Conservation (phyloP, 2,113 vertebrate genomes). For the Malaclemys terrapin region DNA sequence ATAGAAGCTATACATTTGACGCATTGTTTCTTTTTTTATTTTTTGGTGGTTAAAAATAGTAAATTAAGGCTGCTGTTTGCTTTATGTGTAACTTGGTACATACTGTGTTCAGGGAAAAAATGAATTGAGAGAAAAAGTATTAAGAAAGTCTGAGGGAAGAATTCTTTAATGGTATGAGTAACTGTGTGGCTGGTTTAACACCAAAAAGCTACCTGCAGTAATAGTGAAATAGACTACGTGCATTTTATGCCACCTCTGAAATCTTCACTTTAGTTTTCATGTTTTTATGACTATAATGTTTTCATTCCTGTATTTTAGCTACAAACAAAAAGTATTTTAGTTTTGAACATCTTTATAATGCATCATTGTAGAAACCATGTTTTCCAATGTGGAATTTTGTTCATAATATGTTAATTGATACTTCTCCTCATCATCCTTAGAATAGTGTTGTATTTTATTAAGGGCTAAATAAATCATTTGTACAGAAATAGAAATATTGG, state of each 20-base stretch:
- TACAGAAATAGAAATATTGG: slow-evolving; percentile 23
- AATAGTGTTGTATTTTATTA: not conserved
- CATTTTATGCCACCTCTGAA: not conserved
- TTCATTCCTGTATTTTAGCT: no score
- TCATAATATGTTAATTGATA: not conserved
- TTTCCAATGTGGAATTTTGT: not conserved
- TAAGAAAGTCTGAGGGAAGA: slow-evolving; percentile 3
- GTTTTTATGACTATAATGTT: not conserved
- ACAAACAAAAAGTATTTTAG: not conserved
- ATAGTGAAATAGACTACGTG: not conserved
- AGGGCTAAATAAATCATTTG: slow-evolving; percentile 32
- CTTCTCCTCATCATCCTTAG: not conserved
- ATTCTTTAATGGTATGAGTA: not conserved
- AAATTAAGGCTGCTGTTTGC: no score
- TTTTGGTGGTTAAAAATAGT: no score
- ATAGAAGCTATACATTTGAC: no score
- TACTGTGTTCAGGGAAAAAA: not conserved
- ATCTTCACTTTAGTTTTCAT: not conserved
- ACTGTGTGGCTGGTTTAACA: not conserved
- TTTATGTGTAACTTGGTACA: not conserved
- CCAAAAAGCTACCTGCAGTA: not conserved
- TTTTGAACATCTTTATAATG: not conserved
- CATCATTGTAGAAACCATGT: not conserved
- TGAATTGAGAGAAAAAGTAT: not conserved
- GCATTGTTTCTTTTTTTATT: no score